Base-by-base conservation (phyloP, 2,797 vertebrate genomes). In the Halcyon badia region DNA sequence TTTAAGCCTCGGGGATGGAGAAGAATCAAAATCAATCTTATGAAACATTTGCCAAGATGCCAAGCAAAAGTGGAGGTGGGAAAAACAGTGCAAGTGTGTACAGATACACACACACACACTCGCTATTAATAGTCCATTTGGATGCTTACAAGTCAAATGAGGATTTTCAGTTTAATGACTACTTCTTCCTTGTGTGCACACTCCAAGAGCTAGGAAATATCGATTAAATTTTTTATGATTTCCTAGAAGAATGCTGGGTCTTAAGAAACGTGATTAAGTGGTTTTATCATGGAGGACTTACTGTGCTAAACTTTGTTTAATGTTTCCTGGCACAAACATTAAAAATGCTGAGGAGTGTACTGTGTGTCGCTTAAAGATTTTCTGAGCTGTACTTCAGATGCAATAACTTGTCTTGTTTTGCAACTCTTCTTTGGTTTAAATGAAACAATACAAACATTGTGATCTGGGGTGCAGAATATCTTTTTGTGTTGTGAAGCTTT, bases 231-330 rank as follows among this genome's bases (percentile, higher is more conserved):
- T 54, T 84, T 75, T 19, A 80, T 56, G 10, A 68, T 92, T 95
- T 86, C 86, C 86, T 92, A 73, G 80, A 95, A 87, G 71, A 91
- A 71, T 60, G 30, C 64, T 83, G 60, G n/a, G 25, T 78, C 91
- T 64, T 66, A 54, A 64, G 68, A 83, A 93, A 79, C 72, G 71
- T 37, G 44, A 78, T 96, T 68, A 94, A 68, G 42, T 89, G 39
- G 37, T 70, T 94, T 93, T 81, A 30, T 91, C 62, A n/a, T 7
- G 44, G 81, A 62, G 78, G 75, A 54, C 68, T 79, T 83, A 56
- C 21, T 75, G 60, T 68, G 82, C 91, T 94, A 78, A 90, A 62
- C 65, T 51, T 90, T 87, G 73, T 56, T 92, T 61, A 64, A 48
- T 16, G 58, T 77, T 89, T 90, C 73, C 78, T 66, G 83, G 82